phyloP scores from a whole-genome alignment of 2,797 vertebrate genomes.

The Phaenicophaeus curvirostris region DNA sequence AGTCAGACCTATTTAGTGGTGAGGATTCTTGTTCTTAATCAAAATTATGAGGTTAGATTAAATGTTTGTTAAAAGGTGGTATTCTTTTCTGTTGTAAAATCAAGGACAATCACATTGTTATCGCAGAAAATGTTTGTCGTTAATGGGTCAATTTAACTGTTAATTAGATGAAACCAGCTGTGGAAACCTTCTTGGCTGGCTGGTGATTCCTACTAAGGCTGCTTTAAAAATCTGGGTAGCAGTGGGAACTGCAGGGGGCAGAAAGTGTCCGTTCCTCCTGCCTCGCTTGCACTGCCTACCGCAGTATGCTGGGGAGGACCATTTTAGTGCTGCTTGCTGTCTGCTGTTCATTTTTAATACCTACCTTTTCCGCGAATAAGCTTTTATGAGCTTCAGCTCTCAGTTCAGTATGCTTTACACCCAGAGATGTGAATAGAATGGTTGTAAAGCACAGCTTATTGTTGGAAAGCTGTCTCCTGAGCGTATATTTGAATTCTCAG shows the following conservation, averaged over 20 bases:
- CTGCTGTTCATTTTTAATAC: not conserved
- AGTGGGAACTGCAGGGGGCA: conserved; percentile 62
- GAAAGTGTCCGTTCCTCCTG: conserved; percentile 54
- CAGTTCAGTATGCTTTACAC: not conserved
- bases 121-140: not conserved
- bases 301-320: conserved; percentile 56
- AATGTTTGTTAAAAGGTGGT: not conserved
- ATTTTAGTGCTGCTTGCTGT: conserved; percentile 22
- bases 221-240: conserved; percentile 41
- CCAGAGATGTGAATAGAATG: not conserved
- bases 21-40: not conserved
- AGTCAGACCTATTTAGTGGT: not conserved
- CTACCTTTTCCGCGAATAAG: not conserved
- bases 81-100: not conserved
- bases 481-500: not conserved
- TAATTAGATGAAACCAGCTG: not conserved
- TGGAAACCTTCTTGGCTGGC: not conserved
- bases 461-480: not conserved
- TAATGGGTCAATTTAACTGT: not conserved
- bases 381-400: conserved; percentile 32
- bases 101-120: not conserved
- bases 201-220: conserved; percentile 8
- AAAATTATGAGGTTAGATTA: not conserved
- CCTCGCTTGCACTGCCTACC: not conserved
- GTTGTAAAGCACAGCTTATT: not conserved